Evolutionary conservation across 1,140 invertebrate genomes (phyloP).

Genomic region (Philopotamus ludificatus): DNA sequence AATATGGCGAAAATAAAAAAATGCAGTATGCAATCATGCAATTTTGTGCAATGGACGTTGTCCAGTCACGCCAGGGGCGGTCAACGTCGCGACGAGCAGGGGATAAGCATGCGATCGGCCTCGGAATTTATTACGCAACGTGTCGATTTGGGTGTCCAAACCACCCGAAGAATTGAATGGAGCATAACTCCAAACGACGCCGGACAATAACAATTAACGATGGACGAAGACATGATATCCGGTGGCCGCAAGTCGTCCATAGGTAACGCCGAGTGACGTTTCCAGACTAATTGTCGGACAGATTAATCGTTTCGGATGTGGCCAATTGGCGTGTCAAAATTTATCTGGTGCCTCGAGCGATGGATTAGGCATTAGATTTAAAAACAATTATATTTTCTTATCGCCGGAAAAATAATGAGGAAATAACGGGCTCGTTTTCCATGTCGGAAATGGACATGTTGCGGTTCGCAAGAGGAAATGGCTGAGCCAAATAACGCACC

Average conservation of each 20-base stretch:
- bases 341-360: neutral
- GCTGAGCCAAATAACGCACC: no score
- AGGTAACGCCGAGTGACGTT: slow-evolving; percentile 11
- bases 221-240: slow-evolving; percentile 22
- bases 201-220: slow-evolving; percentile 7
- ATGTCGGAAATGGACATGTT: slow-evolving; percentile 3
- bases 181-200: neutral
- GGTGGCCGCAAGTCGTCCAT: slow-evolving; percentile 13
- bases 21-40: no score
- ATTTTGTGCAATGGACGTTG: no score
- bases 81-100: no score
- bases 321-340: slow-evolving; percentile 27
- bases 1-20: no score
- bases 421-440: neutral
- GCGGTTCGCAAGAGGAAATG: slow-evolving; percentile 7
- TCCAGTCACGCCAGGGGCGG: no score
- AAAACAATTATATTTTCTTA: neutral
- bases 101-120: no score
- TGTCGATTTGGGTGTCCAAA: no score
- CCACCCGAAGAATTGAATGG: slow-evolving; percentile 7
- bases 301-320: slow-evolving; percentile 37
- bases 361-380: neutral
- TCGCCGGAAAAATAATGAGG: neutral
- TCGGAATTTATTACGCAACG: no score
- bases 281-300: neutral